Evolutionary conservation across 2,113 vertebrate genomes (phyloP), one percentile per base, ranked within the genome.

Genomic region (Gasterosteus nipponicus): DNA sequence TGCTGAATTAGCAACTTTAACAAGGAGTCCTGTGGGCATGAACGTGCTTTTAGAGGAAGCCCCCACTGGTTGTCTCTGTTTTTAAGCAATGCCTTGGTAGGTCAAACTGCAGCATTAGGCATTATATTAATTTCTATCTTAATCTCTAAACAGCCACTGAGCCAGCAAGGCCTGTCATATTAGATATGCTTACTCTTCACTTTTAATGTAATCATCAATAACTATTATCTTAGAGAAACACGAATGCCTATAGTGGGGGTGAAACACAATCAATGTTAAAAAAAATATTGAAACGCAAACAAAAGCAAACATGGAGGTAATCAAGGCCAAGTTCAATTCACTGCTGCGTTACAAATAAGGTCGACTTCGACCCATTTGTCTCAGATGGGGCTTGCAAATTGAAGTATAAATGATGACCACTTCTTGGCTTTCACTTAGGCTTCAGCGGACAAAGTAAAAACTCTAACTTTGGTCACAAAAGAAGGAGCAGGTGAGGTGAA

Each of bases 181-280:
- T 85, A 54, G 44, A 73, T 31, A 33, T 41, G 33, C 44, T 75
- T 44, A 19, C 31, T 58, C 29, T 75, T 76, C 74, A 67, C 68
- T 69, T 75, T 59, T 10, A 65, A 46, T 76, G 39, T 64, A 64
- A 76, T 49, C 75, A 75, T 75, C 47, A 16, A 69, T 78, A 72
- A 26, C 10, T 4, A 47, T 58, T 10, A 53, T 26, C 22, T 26
- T 26, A 26, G 22, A 26, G 22, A 26, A 26, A 26, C 22, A 26
- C 35, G 8, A 35, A 75, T 39, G 22, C 35, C 8, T 22, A 79
- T 7, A 68, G 46, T 72, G 33, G 61, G 35, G 59, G 47, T 73
- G 26, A 18, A 68, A 72, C 56, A 58, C 42, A 60, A 60, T 72
- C n/a, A 54, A 54, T 59, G 53, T 66, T 60, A 26, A 53, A 53